phyloP scores from a whole-genome alignment of 2,113 vertebrate genomes.

The Brachirus orientalis region DNA sequence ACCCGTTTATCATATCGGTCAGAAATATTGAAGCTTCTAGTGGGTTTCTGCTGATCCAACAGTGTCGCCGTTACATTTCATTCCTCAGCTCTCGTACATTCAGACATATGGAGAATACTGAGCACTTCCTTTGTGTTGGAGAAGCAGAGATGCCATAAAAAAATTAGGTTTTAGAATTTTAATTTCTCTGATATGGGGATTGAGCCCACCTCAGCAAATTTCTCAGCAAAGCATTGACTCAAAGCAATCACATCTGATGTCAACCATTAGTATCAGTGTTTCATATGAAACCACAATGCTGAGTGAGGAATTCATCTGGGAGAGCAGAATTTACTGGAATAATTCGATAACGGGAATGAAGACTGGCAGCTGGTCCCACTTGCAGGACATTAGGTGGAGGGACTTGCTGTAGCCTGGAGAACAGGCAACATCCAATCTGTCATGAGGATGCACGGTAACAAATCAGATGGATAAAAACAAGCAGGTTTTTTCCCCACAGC shows the following conservation, averaged over 20 bases:
- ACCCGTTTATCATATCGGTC: constrained; percentile 73
- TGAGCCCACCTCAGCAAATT: constrained; percentile 26
- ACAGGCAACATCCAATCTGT: constrained; percentile 16
- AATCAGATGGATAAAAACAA: constrained; percentile 9
- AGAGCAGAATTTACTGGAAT: constrained; percentile 25
- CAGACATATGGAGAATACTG: constrained; percentile 62
- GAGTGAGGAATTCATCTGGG: constrained; percentile 29
- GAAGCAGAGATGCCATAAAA: constrained; percentile 22
- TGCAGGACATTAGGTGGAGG: constrained; percentile 12
- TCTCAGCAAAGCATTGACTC: neutral
- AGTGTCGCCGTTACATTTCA: constrained; percentile 73
- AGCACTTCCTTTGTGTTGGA: constrained; percentile 32
- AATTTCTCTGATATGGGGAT: constrained; percentile 16
- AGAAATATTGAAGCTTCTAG: constrained; percentile 71
- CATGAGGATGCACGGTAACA: constrained; percentile 25
- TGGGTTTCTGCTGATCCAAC: constrained; percentile 77
- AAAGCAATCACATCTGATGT: constrained; percentile 34
- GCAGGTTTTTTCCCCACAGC: neutral
- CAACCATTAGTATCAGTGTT: constrained; percentile 44
- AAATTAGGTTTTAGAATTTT: constrained; percentile 11
- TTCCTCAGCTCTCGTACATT: constrained; percentile 60
- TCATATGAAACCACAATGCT: constrained; percentile 27
- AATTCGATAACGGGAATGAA: constrained; percentile 47
- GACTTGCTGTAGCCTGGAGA: constrained; percentile 8
- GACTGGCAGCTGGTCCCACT: constrained; percentile 41